Base-by-base conservation (phyloP, 2,888 invertebrate species). In the Eretmocerus hayati region DNA sequence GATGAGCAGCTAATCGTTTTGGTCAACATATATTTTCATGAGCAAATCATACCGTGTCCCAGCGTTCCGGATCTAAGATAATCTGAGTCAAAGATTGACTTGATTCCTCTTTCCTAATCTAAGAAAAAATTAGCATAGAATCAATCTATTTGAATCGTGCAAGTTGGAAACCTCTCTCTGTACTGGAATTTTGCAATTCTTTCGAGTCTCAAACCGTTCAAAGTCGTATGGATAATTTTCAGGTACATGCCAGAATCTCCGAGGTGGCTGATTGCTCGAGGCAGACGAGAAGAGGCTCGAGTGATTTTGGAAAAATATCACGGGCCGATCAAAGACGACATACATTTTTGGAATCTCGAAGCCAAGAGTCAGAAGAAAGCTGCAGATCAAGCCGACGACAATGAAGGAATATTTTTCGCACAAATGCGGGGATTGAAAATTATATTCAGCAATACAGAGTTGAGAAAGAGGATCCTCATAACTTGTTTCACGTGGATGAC, bases 191-290 rank as follows among this genome's bases (percentile, higher is more conserved):
- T n/a, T n/a, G n/a, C n/a, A n/a, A n/a, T n/a, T n/a, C n/a, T n/a
- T n/a, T n/a, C n/a, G n/a, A n/a, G n/a, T n/a, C n/a, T n/a, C n/a
- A n/a, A n/a, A n/a, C n/a, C n/a, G n/a, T n/a, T n/a, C n/a, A n/a
- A n/a, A n/a, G n/a, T n/a, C n/a, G n/a, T n/a, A n/a, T n/a, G n/a
- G n/a, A n/a, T n/a, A 26, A 23, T 18, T 18, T 8, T 1, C 30
- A 65, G 72, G 69, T 59, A 62, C 15, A 61, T 73, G 59, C 72
- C 72, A 8, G 73, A 73, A 55, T 79, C 78, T 26, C 78, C 78
- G 4, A 67, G 78, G 43, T 78, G 78, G 78, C 58, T 79, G 22
- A 65, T 78, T 45, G 69, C 73, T 0, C 73, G 75, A 55, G 72
- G 72, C 46, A 71, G 73, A 15, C 65, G 72, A 23, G 62, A 67